These are phyloP conservation scores for Lymantria monacha DNA, from an alignment of 2,888 invertebrate genomes.

Conservation along the genomic window DNA sequence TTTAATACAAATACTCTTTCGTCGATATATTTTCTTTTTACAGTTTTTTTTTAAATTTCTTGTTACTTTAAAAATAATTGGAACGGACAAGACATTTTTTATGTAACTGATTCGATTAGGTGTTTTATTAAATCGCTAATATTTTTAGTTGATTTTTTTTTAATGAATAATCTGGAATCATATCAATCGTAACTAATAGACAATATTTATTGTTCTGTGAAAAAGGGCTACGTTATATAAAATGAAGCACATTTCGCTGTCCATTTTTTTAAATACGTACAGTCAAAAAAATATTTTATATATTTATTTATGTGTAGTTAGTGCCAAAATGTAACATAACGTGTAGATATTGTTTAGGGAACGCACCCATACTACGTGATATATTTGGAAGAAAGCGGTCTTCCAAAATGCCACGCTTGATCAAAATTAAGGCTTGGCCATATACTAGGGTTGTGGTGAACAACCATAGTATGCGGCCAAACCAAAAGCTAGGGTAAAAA, in stretches of 20 bases:
- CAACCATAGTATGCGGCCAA: too few species aligned
- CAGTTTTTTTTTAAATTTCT: neutral
- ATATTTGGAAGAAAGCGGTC: too few species aligned
- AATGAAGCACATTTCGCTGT: neutral
- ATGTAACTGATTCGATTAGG: neutral
- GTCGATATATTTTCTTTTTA: neutral
- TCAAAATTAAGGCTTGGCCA: too few species aligned
- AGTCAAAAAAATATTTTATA: slow-evolving; percentile 39
- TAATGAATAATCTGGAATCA: too few species aligned
- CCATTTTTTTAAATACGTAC: slow-evolving; percentile 28
- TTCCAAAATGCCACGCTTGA: too few species aligned
- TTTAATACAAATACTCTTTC: neutral
- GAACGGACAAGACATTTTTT: neutral
- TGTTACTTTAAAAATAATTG: neutral
- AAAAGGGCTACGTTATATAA: neutral
- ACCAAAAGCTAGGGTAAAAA: too few species aligned
- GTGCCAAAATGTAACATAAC: slow-evolving; percentile 47
- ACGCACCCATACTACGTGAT: too few species aligned
- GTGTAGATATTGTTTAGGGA: slow-evolving; percentile 22
- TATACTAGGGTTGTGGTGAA: too few species aligned
- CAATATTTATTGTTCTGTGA: neutral
- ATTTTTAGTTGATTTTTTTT: too few species aligned
- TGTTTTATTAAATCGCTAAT: neutral
- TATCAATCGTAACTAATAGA: neutral
- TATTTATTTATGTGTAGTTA: slow-evolving; percentile 34